These are phyloP conservation scores for Empidonax traillii DNA, from an alignment of 2,113 vertebrate species.

Conservation along the genomic window DNA sequence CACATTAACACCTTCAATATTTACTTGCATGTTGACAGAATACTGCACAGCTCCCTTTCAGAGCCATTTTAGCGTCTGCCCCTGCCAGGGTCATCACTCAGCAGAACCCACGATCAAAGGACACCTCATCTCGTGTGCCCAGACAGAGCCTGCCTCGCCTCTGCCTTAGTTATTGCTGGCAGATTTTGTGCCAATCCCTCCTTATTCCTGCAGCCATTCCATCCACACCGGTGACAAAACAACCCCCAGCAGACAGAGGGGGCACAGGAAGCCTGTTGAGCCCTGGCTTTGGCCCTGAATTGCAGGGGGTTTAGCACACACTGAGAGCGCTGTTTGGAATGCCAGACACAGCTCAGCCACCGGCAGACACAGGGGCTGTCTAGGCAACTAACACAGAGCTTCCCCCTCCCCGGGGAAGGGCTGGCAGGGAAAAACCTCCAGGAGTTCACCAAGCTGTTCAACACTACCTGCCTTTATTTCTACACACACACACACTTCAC, in stretches of 20 bases:
- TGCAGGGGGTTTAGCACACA: not conserved
- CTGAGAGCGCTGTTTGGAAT: not conserved
- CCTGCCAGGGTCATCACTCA: not conserved
- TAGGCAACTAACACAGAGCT: not conserved
- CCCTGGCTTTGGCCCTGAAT: not conserved
- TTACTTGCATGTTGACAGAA: not conserved
- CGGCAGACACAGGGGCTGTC: not conserved
- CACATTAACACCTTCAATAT: not conserved
- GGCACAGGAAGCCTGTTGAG: not conserved
- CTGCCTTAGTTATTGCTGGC: not conserved
- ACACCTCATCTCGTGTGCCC: not conserved
- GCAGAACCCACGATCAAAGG: not conserved
- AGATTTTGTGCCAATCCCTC: not conserved
- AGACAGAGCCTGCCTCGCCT: not conserved
- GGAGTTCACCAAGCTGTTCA: not conserved
- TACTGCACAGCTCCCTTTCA: not conserved
- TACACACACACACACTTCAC: too few relatives aligned
- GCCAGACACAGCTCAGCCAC: conserved; percentile 22
- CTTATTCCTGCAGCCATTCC: not conserved
- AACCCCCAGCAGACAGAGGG: not conserved
- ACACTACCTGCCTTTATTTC: not conserved
- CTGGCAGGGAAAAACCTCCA: not conserved
- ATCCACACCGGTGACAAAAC: rapidly evolving
- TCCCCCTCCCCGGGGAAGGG: not conserved
- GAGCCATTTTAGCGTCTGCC: not conserved